A percentile compares a stretch with the other conserved stretches of the same genome.
These are phyloP conservation scores for Toxotes jaculatrix DNA, from an alignment of 2,113 vertebrate genomes.

Conservation along the genomic window DNA sequence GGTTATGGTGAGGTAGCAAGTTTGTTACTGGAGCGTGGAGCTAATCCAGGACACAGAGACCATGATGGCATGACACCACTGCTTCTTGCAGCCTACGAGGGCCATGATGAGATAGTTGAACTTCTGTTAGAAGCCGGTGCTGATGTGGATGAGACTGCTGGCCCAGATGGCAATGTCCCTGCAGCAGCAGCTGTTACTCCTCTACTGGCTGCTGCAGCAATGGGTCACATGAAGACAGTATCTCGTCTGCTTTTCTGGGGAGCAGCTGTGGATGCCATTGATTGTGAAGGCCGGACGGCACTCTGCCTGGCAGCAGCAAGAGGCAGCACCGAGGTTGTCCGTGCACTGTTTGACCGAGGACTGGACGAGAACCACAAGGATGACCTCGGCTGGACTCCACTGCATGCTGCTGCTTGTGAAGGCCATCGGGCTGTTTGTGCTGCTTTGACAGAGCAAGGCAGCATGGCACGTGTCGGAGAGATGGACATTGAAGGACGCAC, in stretches of 20 bases:
- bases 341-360: conserved; percentile 83
- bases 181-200: conserved; percentile 80
- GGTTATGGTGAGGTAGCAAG: conserved; percentile 80
- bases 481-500: conserved; percentile 85
- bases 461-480: conserved; percentile 84
- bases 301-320: conserved; percentile 85
- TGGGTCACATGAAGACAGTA: conserved; percentile 84
- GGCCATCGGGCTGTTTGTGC: conserved; percentile 84
- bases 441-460: conserved; percentile 82
- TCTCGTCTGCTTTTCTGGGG: conserved; percentile 86
- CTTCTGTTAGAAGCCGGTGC: conserved; percentile 87
- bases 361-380: conserved; percentile 89
- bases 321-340: conserved; percentile 83
- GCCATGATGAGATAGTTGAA: conserved; percentile 84
- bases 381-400: conserved; percentile 87
- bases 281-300: conserved; percentile 85
- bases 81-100: conserved; percentile 86
- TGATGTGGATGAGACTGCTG: conserved; percentile 82
- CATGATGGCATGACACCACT: conserved; percentile 85
- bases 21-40: conserved; percentile 84
- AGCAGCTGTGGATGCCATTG: conserved; percentile 83
- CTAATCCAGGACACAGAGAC: conserved; percentile 83
- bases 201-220: conserved; percentile 84
- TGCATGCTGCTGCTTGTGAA: conserved; percentile 87
- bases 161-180: conserved; percentile 64